Evolutionary conservation across 1,140 invertebrate genomes (phyloP), one percentile per base, ranked within the genome.

Genomic region (Limonius californicus): DNA sequence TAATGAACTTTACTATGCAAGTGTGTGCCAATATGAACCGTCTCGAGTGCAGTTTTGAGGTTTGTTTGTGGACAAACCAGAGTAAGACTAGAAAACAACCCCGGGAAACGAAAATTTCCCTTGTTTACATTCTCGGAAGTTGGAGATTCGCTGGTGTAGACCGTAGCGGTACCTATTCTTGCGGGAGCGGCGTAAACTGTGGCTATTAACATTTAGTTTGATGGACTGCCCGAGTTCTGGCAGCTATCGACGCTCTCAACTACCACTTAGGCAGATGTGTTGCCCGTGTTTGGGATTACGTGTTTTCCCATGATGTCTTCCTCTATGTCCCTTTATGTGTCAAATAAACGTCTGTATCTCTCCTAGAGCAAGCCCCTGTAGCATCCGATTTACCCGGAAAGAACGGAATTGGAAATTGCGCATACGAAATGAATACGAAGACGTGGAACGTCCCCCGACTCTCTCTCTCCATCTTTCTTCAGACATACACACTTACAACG

Each of bases 241-340:
- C 35, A 12, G 35, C 35, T 39, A 39, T 39, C 35, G 35, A 39
- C 35, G 35, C n/a, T 39, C 35, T 39, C 35, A 39, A 39, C 35
- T 39, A 39, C 35, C 35, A 39, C 35, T 39, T 39, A 39, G 35
- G 35, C 35, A 39, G 35, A 39, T 39, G 35, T 39, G 35, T 14
- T 39, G 35, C 35, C 35, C 35, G 35, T 39, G 35, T 39, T 39
- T 39, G 35, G 35, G 35, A 39, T 39, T 39, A 39, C 35, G 35
- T 39, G 35, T 39, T 39, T 39, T 39, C 35, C 35, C 35, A 39
- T 39, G 35, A 39, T 39, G 35, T 39, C 35, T 39, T 39, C 35
- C 35, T 39, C 35, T 39, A 39, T 39, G 35, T 39, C 35, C 35
- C 35, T 39, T 39, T 39, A 39, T 39, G 35, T 39, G 35, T 39